A percentile compares a stretch with the other conserved stretches of the same genome.
These are phyloP conservation scores for Thereva unica DNA, from an alignment of 2,888 invertebrate genomes.

Conservation along the genomic window DNA sequence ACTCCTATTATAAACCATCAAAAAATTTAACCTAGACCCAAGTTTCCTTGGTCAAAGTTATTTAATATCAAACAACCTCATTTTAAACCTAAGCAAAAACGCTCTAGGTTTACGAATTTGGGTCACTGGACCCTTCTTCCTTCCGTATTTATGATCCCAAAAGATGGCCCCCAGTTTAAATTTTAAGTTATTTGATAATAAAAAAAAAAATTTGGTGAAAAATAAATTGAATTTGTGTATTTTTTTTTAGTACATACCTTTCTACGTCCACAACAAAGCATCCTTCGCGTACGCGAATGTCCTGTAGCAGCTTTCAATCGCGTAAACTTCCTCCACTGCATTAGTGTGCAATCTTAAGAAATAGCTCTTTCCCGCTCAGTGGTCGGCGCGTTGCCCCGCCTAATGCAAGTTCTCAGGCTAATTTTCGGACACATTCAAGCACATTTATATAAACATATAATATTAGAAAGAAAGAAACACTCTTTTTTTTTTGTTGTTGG, in stretches of 20 bases:
- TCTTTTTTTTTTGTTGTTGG: no score
- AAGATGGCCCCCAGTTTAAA: no score
- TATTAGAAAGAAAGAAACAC: no score
- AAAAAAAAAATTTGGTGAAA: no score
- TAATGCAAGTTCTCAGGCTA: conserved; percentile 39
- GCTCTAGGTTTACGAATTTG: no score
- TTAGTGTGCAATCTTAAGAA: conserved; percentile 51
- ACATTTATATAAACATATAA: conserved; percentile 31
- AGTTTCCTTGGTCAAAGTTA: no score
- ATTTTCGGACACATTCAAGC: conserved; percentile 41
- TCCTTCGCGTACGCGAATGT: conserved; percentile 80
- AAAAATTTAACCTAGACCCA: no score
- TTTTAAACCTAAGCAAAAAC: no score
- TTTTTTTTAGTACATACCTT: conserved; percentile 68
- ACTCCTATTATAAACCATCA: no score
- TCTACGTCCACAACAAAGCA: conserved; percentile 95
- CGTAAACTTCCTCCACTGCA: conserved; percentile 85
- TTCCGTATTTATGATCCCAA: no score
- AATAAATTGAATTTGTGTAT: neutral
- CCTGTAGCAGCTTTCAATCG: conserved; percentile 75
- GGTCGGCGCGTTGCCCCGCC: conserved; percentile 38
- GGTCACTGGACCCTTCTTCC: no score
- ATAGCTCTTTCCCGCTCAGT: conserved; percentile 39
- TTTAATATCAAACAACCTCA: no score
- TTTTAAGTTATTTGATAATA: neutral